Conservation (phyloP, 2,888 invertebrate species). For the Tipula lateralis region DNA sequence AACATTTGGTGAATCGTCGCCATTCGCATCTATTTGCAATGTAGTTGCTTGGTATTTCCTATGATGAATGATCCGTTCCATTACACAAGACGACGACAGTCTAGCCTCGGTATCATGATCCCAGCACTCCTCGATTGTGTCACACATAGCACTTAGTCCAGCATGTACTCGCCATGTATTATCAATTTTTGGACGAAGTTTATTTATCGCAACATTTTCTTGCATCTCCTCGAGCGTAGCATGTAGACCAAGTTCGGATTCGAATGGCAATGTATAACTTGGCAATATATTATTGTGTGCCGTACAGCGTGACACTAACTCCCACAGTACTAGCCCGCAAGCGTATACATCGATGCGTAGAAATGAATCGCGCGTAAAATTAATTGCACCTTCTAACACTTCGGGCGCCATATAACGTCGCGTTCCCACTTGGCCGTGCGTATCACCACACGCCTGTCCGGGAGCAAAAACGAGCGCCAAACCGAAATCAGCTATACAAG, state of each 20-base stretch:
- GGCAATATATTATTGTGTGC: conserved; percentile 64
- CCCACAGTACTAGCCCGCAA: conserved; percentile 93
- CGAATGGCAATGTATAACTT: conserved; percentile 87
- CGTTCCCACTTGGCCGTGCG: conserved; percentile 92
- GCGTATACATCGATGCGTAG: conserved; percentile 97
- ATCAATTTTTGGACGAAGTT: conserved; percentile 77
- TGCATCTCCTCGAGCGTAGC: conserved; percentile 93
- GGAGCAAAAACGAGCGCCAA: conserved; percentile 88
- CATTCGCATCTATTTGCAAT: conserved; percentile 47
- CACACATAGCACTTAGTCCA: conserved; percentile 79
- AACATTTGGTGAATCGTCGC: conserved; percentile 40
- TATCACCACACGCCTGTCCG: conserved; percentile 83
- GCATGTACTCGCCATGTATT: conserved; percentile 81
- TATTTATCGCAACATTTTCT: conserved; percentile 88
- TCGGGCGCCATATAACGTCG: conserved; percentile 95
- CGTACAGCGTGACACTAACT: conserved; percentile 75
- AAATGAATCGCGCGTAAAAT: conserved; percentile 92
- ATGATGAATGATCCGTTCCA: conserved; percentile 64
- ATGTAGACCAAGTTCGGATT: conserved; percentile 85
- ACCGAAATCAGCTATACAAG: conserved; percentile 97
- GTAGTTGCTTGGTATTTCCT: conserved; percentile 43
- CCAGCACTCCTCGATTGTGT: conserved; percentile 98
- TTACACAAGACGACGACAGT: conserved; percentile 90
- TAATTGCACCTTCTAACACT: conserved; percentile 92
- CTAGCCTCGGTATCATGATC: conserved; percentile 97